Evolutionary conservation across 2,888 invertebrate species (phyloP).

Genomic region (Ceriagrion tenellum): DNA sequence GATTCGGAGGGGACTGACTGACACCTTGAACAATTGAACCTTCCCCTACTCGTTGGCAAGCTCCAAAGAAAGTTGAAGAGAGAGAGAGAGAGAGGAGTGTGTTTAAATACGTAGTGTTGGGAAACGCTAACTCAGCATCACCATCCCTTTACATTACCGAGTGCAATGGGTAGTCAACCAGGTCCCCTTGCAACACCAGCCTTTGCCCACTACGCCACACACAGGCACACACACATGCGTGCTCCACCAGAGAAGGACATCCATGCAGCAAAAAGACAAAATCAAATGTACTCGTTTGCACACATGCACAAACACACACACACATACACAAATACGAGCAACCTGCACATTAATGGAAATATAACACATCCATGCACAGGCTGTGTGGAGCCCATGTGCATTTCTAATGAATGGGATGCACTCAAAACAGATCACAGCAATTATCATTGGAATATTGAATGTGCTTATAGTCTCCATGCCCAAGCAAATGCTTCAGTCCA

Average conservation of each 20-base stretch:
- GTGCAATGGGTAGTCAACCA: too few relatives aligned
- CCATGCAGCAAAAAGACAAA: neutral
- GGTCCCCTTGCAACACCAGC: too few relatives aligned
- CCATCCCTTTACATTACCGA: neutral
- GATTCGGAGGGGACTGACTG: neutral
- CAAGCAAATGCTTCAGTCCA: slow-evolving; percentile 37
- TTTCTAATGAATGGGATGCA: slow-evolving; percentile 29
- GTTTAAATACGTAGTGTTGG: neutral
- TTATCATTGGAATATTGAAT: slow-evolving; percentile 20
- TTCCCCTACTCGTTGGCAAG: too few relatives aligned
- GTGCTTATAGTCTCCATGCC: slow-evolving; percentile 22
- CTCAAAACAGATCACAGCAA: slow-evolving; percentile 66
- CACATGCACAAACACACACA: neutral
- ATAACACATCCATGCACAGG: neutral
- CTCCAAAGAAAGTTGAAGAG: neutral
- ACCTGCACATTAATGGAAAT: neutral
- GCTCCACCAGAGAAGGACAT: neutral
- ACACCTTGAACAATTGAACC: neutral
- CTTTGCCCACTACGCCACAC: too few relatives aligned
- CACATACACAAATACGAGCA: neutral
- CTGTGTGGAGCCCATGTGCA: neutral
- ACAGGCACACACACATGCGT: slow-evolving; percentile 12
- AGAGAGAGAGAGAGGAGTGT: neutral
- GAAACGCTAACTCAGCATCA: neutral
- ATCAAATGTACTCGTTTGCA: neutral